Evolutionary conservation across 2,888 invertebrate species (phyloP).

Genomic region (Phorcus lineatus): DNA sequence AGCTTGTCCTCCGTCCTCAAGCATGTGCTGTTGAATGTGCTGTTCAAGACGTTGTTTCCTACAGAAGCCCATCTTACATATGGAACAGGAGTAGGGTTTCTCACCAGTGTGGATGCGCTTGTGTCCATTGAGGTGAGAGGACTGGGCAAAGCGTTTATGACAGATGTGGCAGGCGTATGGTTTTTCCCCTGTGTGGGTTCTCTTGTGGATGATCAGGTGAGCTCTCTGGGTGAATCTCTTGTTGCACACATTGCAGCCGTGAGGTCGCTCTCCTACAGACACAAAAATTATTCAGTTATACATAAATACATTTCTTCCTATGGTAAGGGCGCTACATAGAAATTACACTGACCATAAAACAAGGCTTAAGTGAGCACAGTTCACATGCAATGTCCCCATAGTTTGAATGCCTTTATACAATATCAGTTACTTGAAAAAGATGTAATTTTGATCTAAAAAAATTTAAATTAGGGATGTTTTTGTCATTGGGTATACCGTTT

Average conservation of each 20-base stretch:
- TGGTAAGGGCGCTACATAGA: no score
- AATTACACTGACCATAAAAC: no score
- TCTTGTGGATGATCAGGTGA: conserved; percentile 54
- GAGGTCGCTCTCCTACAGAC: conserved; percentile 42
- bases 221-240: conserved; percentile 58
- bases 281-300: neutral
- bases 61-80: conserved; percentile 56
- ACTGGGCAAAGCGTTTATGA: conserved; percentile 58
- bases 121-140: conserved; percentile 58
- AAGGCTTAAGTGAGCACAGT: no score
- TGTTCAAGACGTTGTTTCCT: conserved; percentile 53
- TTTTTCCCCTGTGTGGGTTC: conserved; percentile 56
- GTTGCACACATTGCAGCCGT: conserved; percentile 49
- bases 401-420: no score
- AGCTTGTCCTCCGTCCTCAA: conserved; percentile 13
- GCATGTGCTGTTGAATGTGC: conserved; percentile 46
- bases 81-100: conserved; percentile 55
- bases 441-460: no score
- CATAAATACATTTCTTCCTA: no score
- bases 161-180: conserved; percentile 60
- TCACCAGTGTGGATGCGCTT: conserved; percentile 56
- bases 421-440: no score
- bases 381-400: no score
- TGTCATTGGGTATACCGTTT: no score
- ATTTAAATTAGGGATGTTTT: no score